Conservation (phyloP, 2,797 vertebrate genomes). For the Clarias laeviceps region DNA sequence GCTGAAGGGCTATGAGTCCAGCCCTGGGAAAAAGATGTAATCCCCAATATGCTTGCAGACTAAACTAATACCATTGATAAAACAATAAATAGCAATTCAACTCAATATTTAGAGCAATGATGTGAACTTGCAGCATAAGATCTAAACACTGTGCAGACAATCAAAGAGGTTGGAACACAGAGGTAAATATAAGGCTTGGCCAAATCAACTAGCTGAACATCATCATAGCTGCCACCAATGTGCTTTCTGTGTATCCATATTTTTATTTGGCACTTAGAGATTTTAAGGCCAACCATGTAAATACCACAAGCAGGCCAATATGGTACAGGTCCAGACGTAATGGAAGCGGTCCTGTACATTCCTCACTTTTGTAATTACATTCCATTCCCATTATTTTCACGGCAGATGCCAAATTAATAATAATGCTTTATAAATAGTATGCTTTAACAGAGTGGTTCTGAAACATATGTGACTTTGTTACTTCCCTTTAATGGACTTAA, state of each 20-base stretch:
- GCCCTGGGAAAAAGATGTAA: slow-evolving; percentile 38
- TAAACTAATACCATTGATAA: slow-evolving; percentile 43
- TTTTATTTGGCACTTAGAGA: slow-evolving; percentile 30
- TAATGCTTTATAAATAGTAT: neutral
- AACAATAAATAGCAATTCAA: slow-evolving; percentile 18
- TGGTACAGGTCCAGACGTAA: slow-evolving; percentile 23
- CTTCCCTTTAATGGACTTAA: neutral
- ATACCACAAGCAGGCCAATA: slow-evolving; percentile 37
- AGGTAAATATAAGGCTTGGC: slow-evolving; percentile 19
- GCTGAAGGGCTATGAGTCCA: slow-evolving; percentile 32
- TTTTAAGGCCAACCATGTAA: slow-evolving; percentile 22
- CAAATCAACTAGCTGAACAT: slow-evolving; percentile 14
- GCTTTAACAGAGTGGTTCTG: neutral
- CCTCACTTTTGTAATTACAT: neutral
- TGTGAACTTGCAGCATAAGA: slow-evolving; percentile 22
- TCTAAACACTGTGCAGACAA: slow-evolving; percentile 27
- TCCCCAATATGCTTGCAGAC: slow-evolving; percentile 30
- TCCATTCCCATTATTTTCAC: neutral
- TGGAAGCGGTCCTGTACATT: neutral
- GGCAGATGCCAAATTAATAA: neutral
- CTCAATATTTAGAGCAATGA: slow-evolving; percentile 39
- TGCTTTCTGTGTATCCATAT: slow-evolving; percentile 37
- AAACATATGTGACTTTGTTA: neutral
- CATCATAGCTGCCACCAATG: slow-evolving; percentile 20
- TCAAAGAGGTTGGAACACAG: neutral